Base-by-base conservation (phyloP, 2,797 vertebrate species). In the Tenualosa thibaudeaui region DNA sequence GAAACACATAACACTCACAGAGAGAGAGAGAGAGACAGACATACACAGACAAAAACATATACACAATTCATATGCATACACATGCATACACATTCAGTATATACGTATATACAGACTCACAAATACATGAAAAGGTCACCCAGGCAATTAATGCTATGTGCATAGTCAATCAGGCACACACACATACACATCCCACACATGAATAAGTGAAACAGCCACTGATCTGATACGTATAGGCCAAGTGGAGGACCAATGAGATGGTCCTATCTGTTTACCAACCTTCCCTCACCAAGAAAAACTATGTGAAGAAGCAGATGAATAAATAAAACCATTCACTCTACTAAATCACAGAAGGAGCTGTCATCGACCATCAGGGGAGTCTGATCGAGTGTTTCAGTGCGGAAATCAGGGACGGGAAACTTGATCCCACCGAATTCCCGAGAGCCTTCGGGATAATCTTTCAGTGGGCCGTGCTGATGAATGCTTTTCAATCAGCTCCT, bases 401-500 rank as follows among this genome's bases (percentile, higher is more conserved):
- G 7, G 71, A 46, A 78, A 78, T 78, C 71, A 43, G 40, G 71
- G 68, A 22, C 19, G 7, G 71, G 71, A 78, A 78, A 78, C 71
- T 46, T 3, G 40, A 78, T 40, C 71, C 37, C 37, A 3, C 26
- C 43, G 40, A 78, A 78, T 43, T 78, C 68, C 68, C 10, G 26
- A 37, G 68, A 37, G 26, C 37, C 68, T 71, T 71, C 71, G 17
- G 71, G 71, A 46, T 78, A 78, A 43, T 78, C 71, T 78, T 78
- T 78, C 71, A 43, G 40, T 6, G 13, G 40, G 71, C 40, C 8
- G 40, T 8, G 37, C 40, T 78, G 46, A 78, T 78, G 71, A 78
- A 78, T 78, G 71, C 71, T 46, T 78, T 78, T 78, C 71, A 78
- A 78, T 78, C 71, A 78, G 71, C 71, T 78, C 71, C 37, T 78